Evolutionary conservation across 2,888 invertebrate species (phyloP), one percentile per base, ranked within the genome.

Genomic region (Arrhopalites spinosus): DNA sequence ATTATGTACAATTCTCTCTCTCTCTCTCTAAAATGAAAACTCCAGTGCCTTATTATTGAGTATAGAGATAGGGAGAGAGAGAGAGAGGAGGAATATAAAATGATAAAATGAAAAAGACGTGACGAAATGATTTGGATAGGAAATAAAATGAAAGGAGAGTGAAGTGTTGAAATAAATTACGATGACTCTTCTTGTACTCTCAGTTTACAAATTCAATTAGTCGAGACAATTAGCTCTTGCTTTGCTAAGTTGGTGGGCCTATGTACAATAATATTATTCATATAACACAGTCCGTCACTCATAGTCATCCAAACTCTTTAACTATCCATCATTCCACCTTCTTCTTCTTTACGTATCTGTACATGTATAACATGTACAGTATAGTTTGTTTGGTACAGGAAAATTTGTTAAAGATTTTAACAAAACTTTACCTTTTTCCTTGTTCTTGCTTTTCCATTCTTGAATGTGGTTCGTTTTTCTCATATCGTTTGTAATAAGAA

Each of bases 111-210:
- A 25, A 59, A 59, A 59, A 25, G 53, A 56, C 53, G 53, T 47
- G 47, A 53, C 53, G 67, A 47, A 23, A 47, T 47, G 17, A 47
- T 25, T 15, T 11, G 36, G 3, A 17, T 17, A n/a, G 53, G 53
- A 53, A n/a, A 68, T 11, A 8, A 53, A 25, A 69, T 29, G 69
- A 56, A 53, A 70, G 70, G 30, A 30, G 70, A 56, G 56, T 29
- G 56, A 70, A 70, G 70, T 70, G 70, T 27, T 70, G 30, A 70
- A 70, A 53, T 70, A 70, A 70, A 56, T 70, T 53, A 56, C n/a
- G 56, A 25, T 25, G 43, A 7, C 27, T 64, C 36, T 36, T 11
- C 20, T 66, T 13, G 23, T 61, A 36, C 36, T 64, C 3, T 23
- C 50, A 17, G 30, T 30, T 53, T 56, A n/a, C n/a, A 70, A 29